Base-by-base conservation (phyloP, 2,888 invertebrate species). In the Maniola hyperantus region DNA sequence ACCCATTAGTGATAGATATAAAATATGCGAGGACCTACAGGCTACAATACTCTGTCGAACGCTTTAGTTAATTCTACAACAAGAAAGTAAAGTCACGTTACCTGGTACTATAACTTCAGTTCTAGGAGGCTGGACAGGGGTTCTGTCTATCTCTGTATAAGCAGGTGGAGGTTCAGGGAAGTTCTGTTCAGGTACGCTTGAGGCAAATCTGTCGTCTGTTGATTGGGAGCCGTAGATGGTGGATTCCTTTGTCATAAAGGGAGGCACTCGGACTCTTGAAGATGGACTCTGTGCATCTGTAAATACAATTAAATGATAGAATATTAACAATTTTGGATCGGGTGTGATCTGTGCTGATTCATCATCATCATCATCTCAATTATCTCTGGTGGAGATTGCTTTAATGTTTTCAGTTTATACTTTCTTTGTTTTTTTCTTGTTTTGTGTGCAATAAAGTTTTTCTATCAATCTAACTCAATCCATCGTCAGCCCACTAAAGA, bases 161-260 rank as follows among this genome's bases (percentile, higher is more conserved):
- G 90, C 84, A 0, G 91, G 91, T 0, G 91, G 91, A 0, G 88
- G 89, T 26, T 83, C 82, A 0, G 85, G 86, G 48, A 83, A 86
- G 15, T 86, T 81, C 0, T 80, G 76, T 0, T 81, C 74, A 0
- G 85, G 81, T 2, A 84, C 79, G 0, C 83, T 83, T 0, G 82
- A 76, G 0, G 76, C 42, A 26, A 84, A 81, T 1, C 78, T 80
- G 5, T 80, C 81, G 1, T 84, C 81, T 0, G 73, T 62, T 4
- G 71, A 58, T 11, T 72, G 73, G 0, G 66, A 70, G 0, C 79
- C 78, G 75, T 86, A 87, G 0, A 84, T 71, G 6, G 74, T 72
- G 0, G 83, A 67, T 53, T 88, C 83, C n/a, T 86, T 87, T 0
- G 77, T 70, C 73, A 81, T 73, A 54, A 76, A 77, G 0, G 60